Percentiles rank a stretch among this genome's conserved stretches.
Evolutionary conservation across 2,888 invertebrate species (phyloP).

Genomic region (Troilus luridus): DNA sequence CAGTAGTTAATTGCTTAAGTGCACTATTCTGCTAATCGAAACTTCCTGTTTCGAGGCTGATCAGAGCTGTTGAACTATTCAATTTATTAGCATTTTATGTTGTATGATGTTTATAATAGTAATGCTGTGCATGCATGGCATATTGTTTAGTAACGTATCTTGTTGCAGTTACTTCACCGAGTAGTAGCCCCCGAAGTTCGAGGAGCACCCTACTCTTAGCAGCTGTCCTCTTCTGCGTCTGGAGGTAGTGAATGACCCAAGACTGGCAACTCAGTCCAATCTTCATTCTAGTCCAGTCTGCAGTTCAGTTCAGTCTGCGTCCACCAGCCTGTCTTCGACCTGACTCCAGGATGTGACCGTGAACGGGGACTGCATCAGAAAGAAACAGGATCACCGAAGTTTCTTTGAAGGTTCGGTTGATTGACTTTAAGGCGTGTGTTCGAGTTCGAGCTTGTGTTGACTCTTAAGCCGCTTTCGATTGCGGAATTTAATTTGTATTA

Average conservation of each 20-base stretch:
- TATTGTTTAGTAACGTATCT: not conserved
- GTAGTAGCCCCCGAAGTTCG: not conserved
- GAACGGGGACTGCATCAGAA: not conserved
- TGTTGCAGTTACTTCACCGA: conserved; percentile 36
- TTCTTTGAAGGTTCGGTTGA: not conserved
- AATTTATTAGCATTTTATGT: no score
- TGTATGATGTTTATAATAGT: no score
- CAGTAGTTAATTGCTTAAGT: no score
- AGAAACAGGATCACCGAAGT: not conserved
- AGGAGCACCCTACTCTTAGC: not conserved
- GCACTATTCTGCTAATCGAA: no score
- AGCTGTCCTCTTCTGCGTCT: not conserved
- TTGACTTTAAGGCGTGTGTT: not conserved
- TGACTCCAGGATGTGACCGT: not conserved
- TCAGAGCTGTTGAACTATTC: no score
- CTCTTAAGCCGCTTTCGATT: not conserved
- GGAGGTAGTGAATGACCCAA: conserved; percentile 7
- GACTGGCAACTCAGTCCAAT: not conserved
- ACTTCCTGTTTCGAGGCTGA: no score
- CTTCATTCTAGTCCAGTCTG: no score
- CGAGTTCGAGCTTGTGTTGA: not conserved
- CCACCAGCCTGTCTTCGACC: not conserved
- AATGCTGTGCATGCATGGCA: no score
- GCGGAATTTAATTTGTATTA: not conserved
- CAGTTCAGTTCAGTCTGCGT: no score